Evolutionary conservation across 1,140 invertebrate genomes (phyloP), one percentile per base, ranked within the genome.

Genomic region (Cyclina sinensis): DNA sequence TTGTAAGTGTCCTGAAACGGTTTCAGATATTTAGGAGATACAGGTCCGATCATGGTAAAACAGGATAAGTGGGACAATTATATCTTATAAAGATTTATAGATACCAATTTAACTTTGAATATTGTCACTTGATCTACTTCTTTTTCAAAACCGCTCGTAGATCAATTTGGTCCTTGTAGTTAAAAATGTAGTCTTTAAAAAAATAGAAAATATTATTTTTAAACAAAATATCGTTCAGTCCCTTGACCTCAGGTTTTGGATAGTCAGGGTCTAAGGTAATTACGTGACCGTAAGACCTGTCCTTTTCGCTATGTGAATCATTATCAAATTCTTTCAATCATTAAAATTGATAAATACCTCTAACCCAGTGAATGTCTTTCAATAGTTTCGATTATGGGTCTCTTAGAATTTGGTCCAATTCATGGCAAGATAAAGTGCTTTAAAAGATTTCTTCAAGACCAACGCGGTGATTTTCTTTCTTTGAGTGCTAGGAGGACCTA

Each of bases 361-460:
- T 70, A 35, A 39, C 65, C 65, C 65, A 2, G 3, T 37, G 65
- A 11, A 27, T 27, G 65, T 70, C 65, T 37, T n/a, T 35, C 4
- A 70, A 70, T 37, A 70, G 32, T 39, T 57, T 14, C 65, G 57
- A 62, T 62, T 62, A 62, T 11, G n/a, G n/a, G 57, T 62, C 57
- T 24, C 12, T 70, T 70, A 37, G 32, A 78, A 48, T 46, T 78
- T 78, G 74, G 74, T 78, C 74, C 24, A 78, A 37, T 78, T 78
- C 43, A 78, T 4, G 2, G 21, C 9, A 24, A 78, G 74, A 78
- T 78, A 78, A 78, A 78, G 39, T 78, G 74, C 74, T 78, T 78
- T 78, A 78, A 16, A 51, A 51, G 74, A 78, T 78, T 78, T 78
- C 27, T 78, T 24, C 16, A 16, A 30, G 74, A 78, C 74, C 74